phyloP scores from a whole-genome alignment of 2,888 invertebrate species.

The Epistrophe grossulariae region DNA sequence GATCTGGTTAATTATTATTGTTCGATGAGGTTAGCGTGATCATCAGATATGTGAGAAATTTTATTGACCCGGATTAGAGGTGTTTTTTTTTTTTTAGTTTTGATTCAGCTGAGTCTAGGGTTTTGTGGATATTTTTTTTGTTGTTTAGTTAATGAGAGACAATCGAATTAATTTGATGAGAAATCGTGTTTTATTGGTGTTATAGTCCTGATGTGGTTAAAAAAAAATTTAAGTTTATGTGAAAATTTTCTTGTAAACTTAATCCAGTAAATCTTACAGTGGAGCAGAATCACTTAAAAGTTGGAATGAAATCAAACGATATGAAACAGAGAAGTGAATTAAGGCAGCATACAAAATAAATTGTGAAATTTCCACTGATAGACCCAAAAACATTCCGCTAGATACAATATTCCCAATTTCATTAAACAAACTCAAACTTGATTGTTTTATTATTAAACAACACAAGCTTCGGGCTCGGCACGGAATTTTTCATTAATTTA shows the following conservation, averaged over 20 bases:
- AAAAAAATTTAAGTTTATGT: background rate
- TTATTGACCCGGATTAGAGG: conserved; percentile 47
- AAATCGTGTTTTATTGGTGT: conserved; percentile 3
- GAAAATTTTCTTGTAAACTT: no score
- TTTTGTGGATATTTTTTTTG: background rate
- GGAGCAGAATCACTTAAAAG: background rate
- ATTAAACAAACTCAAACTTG: no score
- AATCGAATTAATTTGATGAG: conserved; percentile 12
- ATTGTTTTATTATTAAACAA: no score
- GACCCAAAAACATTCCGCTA: no score
- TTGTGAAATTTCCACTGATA: no score
- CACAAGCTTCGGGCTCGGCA: no score
- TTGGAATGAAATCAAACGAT: background rate
- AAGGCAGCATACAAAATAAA: no score
- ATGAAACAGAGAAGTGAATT: background rate
- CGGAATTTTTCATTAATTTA: no score
- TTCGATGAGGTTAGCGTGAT: conserved; percentile 53
- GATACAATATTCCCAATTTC: no score
- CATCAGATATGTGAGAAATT: conserved; percentile 39
- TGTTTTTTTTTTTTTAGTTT: conserved; percentile 8
- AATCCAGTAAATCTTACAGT: background rate
- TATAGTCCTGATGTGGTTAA: background rate
- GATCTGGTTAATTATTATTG: conserved; percentile 63
- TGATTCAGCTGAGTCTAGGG: background rate
- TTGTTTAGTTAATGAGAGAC: conserved; percentile 10